Base-by-base conservation (phyloP, 2,888 invertebrate genomes). In the Sussaba pulchella region DNA sequence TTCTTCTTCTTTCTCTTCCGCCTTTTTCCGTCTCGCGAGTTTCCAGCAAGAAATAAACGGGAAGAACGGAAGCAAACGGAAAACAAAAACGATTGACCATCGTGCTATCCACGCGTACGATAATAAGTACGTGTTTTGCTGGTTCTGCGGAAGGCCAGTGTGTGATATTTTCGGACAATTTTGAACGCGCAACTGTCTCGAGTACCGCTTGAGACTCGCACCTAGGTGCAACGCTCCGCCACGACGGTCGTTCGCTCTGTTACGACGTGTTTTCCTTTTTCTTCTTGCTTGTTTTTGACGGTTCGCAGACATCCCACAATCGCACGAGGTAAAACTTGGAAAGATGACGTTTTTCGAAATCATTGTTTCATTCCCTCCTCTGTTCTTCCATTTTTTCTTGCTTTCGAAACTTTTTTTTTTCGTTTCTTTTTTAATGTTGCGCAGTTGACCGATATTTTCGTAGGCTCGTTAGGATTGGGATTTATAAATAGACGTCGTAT, bases 131-230 rank as follows among this genome's bases (percentile, higher is more conserved):
- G n/a, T n/a, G n/a, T n/a, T n/a, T 71, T 21, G 9, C 57, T 26
- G 24, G 17, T 26, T 47, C 26, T 21, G 50, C 50, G 2, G 54
- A 43, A 50, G 64, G 73, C 17, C 61, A 54, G 73, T 64, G 67
- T 70, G 78, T 57, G 78, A 74, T 70, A 78, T 74, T 74, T 64
- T 69, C 31, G 59, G 63, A 39, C 36, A 54, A 63, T 54, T 54
- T 24, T 75, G 6, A 31, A 2, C 57, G 31, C 31, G 17, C 57
- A 1, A n/a, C 12, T 4, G 14, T 12, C 1, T 12, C 24, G 14
- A 17, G 24, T 12, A 1, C 31, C 76, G 69, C 31, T 69, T 52
- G 14, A 36, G n/a, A n/a, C 19, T 26, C n/a, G 41, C 17, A 8
- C 14, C 24, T 47, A 39, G 47, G 39, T 57, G 71, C 64, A 26